Conservation (phyloP, 2,797 vertebrate genomes). For the Arremon aurantiirostris region DNA sequence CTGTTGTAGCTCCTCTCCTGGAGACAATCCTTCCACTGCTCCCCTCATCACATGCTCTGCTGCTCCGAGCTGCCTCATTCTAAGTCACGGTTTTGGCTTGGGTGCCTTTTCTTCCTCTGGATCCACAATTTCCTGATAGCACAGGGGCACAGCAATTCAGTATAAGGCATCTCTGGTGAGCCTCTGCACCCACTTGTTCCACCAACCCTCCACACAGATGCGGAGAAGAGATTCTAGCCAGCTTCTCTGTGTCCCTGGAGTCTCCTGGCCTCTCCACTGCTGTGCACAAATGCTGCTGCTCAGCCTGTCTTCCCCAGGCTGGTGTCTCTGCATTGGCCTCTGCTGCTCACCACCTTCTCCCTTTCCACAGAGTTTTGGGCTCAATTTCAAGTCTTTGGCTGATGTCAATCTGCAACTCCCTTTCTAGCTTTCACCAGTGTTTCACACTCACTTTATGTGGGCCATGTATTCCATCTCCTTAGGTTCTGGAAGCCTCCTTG, state of each 20-base stretch:
- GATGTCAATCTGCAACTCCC: slow-evolving; percentile 17
- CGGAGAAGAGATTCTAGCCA: neutral
- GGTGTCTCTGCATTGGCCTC: neutral
- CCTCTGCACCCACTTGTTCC: neutral
- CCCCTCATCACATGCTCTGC: neutral
- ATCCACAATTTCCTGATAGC: neutral
- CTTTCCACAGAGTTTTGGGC: slow-evolving; percentile 11
- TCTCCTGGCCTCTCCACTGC: neutral
- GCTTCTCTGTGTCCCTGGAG: neutral
- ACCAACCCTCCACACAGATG: neutral
- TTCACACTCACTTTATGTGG: slow-evolving; percentile 18
- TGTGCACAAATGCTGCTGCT: neutral
- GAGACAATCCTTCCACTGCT: neutral
- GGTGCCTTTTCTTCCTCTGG: neutral
- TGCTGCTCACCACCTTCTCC: neutral
- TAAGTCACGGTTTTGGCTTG: neutral
- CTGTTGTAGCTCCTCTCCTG: neutral
- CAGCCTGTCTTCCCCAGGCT: neutral
- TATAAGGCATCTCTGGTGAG: neutral
- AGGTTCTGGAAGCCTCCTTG: slow-evolving; percentile 11
- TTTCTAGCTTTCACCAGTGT: slow-evolving; percentile 28
- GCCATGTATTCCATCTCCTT: slow-evolving; percentile 14
- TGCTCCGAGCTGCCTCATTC: accelerated
- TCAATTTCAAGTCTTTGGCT: neutral
- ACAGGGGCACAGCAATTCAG: neutral